Evolutionary conservation across 2,797 vertebrate genomes (phyloP).

Genomic region (Chloroceryle amazona): DNA sequence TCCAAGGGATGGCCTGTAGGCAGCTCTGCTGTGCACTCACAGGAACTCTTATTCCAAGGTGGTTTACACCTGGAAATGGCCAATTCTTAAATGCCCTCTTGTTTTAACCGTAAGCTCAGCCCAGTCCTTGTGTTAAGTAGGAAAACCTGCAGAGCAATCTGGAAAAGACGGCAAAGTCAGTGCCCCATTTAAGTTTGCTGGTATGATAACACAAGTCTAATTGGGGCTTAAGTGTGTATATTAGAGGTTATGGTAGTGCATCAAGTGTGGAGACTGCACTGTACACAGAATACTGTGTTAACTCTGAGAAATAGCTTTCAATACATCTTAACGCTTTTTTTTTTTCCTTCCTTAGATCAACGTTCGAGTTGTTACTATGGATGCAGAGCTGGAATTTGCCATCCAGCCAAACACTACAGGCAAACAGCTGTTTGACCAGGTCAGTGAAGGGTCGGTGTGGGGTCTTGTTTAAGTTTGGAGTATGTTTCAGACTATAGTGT

Average conservation of each 20-base stretch:
- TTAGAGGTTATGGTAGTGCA: background rate
- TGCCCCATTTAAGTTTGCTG: background rate
- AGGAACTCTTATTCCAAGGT: background rate
- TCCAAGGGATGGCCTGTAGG: slow-evolving; percentile 25
- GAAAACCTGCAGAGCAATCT: slow-evolving; percentile 12
- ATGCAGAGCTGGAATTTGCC: slow-evolving; percentile 98
- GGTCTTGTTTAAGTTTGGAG: background rate
- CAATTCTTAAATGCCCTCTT: background rate
- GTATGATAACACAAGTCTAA: slow-evolving; percentile 6
- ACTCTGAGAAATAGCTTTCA: background rate
- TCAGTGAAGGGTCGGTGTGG: slow-evolving; percentile 70
- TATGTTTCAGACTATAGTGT: background rate
- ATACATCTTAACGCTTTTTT: background rate
- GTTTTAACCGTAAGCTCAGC: background rate
- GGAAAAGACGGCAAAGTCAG: background rate
- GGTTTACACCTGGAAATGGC: background rate
- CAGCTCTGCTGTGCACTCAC: background rate
- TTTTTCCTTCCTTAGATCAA: slow-evolving; percentile 86
- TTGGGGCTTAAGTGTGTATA: background rate
- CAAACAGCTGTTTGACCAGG: slow-evolving; percentile 98
- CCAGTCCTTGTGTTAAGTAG: background rate
- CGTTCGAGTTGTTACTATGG: slow-evolving; percentile 96
- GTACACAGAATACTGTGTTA: background rate
- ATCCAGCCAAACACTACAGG: slow-evolving; percentile 96
- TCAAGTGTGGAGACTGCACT: background rate